Conservation (phyloP, 2,888 invertebrate genomes). For the Pharmacophagus antenor region DNA sequence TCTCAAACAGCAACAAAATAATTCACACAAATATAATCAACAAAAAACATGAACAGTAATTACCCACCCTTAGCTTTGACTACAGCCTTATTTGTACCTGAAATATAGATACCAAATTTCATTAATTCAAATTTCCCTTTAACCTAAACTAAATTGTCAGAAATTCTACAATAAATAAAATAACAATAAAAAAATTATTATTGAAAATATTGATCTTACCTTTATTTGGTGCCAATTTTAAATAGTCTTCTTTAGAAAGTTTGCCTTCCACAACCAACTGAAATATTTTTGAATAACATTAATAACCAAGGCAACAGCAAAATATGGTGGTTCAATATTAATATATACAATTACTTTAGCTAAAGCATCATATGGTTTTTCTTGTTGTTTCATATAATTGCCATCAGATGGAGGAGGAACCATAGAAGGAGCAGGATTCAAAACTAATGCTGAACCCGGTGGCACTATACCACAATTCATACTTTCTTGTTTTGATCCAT, state of each 20-base stretch:
- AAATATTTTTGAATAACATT: slow-evolving; percentile 46
- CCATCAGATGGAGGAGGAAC: slow-evolving; percentile 45
- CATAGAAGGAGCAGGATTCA: slow-evolving; percentile 39
- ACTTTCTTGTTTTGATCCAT: slow-evolving; percentile 40
- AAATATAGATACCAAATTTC: slow-evolving; percentile 39
- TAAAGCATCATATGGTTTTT: slow-evolving; percentile 60
- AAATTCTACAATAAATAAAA: neutral
- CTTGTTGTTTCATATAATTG: slow-evolving; percentile 36
- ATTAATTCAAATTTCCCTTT: slow-evolving; percentile 4
- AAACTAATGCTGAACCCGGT: slow-evolving; percentile 44
- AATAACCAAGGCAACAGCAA: slow-evolving; percentile 14
- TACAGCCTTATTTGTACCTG: slow-evolving; percentile 53
- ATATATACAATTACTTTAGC: slow-evolving; percentile 63
- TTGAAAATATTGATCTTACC: slow-evolving; percentile 43
- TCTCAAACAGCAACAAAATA: neutral
- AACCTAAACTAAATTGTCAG: neutral
- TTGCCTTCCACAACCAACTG: slow-evolving; percentile 76
- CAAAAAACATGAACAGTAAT: slow-evolving; percentile 16
- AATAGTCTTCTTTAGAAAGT: slow-evolving; percentile 69
- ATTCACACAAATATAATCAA: neutral
- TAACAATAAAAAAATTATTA: neutral
- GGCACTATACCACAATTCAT: slow-evolving; percentile 38
- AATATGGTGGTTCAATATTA: slow-evolving; percentile 20
- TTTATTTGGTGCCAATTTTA: slow-evolving; percentile 71
- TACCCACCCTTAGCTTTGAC: slow-evolving; percentile 61